These are phyloP conservation scores for Selenia dentaria DNA, from an alignment of 2,888 invertebrate species.

Conservation along the genomic window DNA sequence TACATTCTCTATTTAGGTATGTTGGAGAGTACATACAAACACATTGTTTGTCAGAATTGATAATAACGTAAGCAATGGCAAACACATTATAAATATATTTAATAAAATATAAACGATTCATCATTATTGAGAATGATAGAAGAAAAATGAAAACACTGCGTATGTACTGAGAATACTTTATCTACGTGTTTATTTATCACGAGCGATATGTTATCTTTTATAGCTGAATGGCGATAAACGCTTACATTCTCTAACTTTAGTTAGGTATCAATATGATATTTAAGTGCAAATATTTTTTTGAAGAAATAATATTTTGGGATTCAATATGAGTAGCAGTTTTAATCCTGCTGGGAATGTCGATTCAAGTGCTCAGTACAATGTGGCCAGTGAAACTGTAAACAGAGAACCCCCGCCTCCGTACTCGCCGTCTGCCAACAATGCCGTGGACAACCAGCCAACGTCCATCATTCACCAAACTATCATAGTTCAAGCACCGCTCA, in stretches of 20 bases:
- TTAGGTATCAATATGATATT: constrained; percentile 45
- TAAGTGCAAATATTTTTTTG: constrained; percentile 29
- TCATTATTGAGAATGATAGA: neutral
- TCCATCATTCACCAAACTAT: constrained; percentile 55
- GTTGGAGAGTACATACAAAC: too few relatives aligned
- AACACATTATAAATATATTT: too few relatives aligned
- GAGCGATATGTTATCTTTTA: constrained; percentile 52
- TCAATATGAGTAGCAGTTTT: constrained; percentile 46
- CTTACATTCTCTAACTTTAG: constrained; percentile 34
- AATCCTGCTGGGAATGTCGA: constrained; percentile 38
- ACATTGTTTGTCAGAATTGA: too few relatives aligned
- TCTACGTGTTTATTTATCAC: constrained; percentile 47
- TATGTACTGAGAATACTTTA: constrained; percentile 35
- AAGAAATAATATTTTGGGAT: constrained; percentile 25
- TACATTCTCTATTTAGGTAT: too few relatives aligned
- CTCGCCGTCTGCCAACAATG: constrained; percentile 36
- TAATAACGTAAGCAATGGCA: too few relatives aligned
- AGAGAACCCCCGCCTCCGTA: constrained; percentile 69
- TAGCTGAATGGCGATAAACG: constrained; percentile 45
- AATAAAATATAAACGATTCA: too few relatives aligned
- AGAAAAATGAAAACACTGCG: constrained; percentile 17
- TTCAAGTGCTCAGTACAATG: constrained; percentile 37
- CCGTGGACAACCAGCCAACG: constrained; percentile 40
- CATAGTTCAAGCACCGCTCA: constrained; percentile 56
- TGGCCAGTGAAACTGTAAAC: constrained; percentile 40